Percentiles rank a stretch among this genome's conserved stretches.
These are phyloP conservation scores for Nannoperca obscura DNA, from an alignment of 2,797 vertebrate species.

Conservation along the genomic window DNA sequence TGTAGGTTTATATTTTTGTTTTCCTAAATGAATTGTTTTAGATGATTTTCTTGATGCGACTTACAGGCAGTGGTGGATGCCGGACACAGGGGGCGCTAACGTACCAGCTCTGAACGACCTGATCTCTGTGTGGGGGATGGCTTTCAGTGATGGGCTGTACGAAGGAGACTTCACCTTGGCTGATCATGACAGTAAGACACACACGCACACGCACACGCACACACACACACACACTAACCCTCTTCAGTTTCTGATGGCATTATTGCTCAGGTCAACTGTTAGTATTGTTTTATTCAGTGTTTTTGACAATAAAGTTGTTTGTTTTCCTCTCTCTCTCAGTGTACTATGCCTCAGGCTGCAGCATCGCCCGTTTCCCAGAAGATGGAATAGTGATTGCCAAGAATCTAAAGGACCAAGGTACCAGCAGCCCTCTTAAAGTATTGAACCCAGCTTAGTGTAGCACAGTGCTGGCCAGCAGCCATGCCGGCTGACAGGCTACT, in stretches of 20 bases:
- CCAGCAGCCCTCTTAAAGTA: slow-evolving; percentile 11
- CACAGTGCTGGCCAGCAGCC: slow-evolving; percentile 27
- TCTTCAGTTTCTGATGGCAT: not conserved
- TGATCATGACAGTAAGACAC: slow-evolving; percentile 95
- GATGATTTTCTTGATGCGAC: slow-evolving; percentile 1
- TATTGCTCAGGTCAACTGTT: not conserved
- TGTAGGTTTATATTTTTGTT: not conserved
- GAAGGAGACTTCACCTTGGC: slow-evolving; percentile 97
- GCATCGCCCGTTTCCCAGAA: slow-evolving; percentile 96
- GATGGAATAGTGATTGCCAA: slow-evolving; percentile 97
- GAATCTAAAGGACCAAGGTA: slow-evolving; percentile 99
- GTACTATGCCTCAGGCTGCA: slow-evolving; percentile 98
- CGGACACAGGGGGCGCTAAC: slow-evolving; percentile 97
- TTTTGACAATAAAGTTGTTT: not conserved
- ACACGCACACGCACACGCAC: slow-evolving; percentile 14
- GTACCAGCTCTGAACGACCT: slow-evolving; percentile 96
- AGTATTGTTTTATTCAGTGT: not conserved
- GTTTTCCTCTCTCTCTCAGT: slow-evolving; percentile 79
- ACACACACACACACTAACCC: slow-evolving; percentile 7
- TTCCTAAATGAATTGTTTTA: not conserved
- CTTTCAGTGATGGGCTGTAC: slow-evolving; percentile 96
- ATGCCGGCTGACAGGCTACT: not conserved
- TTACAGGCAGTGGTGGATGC: slow-evolving; percentile 99
- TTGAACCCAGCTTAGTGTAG: slow-evolving; percentile 20
- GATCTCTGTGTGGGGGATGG: slow-evolving; percentile 98